phyloP scores from a whole-genome alignment of 2,113 vertebrate genomes.

The Aspidoscelis tigris region DNA sequence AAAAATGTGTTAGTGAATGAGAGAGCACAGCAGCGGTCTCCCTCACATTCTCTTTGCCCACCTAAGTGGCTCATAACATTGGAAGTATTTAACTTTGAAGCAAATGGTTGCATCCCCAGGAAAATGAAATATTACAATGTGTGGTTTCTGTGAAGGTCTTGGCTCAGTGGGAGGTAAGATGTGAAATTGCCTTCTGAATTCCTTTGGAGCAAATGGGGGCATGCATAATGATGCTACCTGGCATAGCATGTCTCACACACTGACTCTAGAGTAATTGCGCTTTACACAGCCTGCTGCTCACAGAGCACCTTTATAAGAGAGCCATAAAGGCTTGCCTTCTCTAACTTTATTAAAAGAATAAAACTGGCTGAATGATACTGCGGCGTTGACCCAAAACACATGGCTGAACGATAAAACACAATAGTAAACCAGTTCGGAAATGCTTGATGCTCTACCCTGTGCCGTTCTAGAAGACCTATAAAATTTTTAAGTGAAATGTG shows the following conservation, averaged over 20 bases:
- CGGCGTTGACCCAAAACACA: slow-evolving; percentile 55
- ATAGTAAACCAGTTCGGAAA: slow-evolving; percentile 52
- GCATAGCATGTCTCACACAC: slow-evolving; percentile 43
- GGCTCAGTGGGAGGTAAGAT: slow-evolving; percentile 31
- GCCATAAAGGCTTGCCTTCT: slow-evolving; percentile 64
- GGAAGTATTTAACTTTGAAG: slow-evolving; percentile 39
- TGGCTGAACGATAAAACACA: slow-evolving; percentile 56
- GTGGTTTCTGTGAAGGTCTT: slow-evolving; percentile 49
- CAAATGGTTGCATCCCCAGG: not conserved
- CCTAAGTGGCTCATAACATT: not conserved
- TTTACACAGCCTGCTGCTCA: slow-evolving; percentile 54
- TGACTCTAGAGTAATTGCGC: slow-evolving; percentile 34
- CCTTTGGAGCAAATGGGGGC: slow-evolving; percentile 49
- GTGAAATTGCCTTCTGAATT: slow-evolving; percentile 64
- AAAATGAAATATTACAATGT: slow-evolving; percentile 39
- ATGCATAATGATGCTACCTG: slow-evolving; percentile 37
- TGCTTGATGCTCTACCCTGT: slow-evolving; percentile 32
- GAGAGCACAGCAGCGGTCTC: slow-evolving; percentile 1
- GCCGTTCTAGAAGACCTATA: slow-evolving; percentile 48
- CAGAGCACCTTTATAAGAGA: slow-evolving; percentile 51
- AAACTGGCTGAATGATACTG: slow-evolving; percentile 42
- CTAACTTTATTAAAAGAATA: slow-evolving; percentile 68
- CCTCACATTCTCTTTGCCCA: not conserved
- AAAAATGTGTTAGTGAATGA: not conserved
- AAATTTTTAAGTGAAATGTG: slow-evolving; percentile 66